Conservation (phyloP, 2,113 vertebrate species). For the Indri indri region DNA sequence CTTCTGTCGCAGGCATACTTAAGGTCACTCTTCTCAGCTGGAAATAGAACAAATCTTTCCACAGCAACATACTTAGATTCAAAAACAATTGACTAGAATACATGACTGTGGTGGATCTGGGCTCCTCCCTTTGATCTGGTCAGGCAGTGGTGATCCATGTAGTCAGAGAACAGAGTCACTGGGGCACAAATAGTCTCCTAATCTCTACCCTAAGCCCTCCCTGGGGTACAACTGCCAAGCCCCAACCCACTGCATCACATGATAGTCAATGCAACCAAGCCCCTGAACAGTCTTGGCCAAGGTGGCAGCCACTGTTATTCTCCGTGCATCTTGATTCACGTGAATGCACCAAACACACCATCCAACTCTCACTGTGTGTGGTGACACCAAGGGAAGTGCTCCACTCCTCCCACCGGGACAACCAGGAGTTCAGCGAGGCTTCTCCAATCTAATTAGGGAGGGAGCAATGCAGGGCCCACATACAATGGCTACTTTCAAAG, state of each 20-base stretch:
- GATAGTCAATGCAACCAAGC: background rate
- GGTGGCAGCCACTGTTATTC: background rate
- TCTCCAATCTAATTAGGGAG: background rate
- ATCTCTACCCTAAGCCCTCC: background rate
- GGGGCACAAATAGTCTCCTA: background rate
- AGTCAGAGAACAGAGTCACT: background rate
- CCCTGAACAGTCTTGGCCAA: background rate
- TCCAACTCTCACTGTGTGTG: background rate
- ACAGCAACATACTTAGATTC: background rate
- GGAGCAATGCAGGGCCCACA: background rate
- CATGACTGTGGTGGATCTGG: background rate
- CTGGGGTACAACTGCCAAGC: background rate
- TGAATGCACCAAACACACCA: background rate
- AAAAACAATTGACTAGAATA: background rate
- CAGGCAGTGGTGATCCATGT: background rate
- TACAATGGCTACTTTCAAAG: conserved; percentile 64
- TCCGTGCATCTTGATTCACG: background rate
- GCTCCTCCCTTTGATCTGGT: background rate
- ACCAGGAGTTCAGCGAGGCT: background rate
- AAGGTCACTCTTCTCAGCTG: background rate
- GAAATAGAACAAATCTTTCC: background rate
- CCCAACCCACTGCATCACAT: background rate
- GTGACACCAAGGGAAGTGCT: background rate
- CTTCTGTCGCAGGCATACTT: background rate
- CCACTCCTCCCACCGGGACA: background rate